Conservation (phyloP, 2,888 invertebrate genomes). For the Hirtodrosophila histrioides region DNA sequence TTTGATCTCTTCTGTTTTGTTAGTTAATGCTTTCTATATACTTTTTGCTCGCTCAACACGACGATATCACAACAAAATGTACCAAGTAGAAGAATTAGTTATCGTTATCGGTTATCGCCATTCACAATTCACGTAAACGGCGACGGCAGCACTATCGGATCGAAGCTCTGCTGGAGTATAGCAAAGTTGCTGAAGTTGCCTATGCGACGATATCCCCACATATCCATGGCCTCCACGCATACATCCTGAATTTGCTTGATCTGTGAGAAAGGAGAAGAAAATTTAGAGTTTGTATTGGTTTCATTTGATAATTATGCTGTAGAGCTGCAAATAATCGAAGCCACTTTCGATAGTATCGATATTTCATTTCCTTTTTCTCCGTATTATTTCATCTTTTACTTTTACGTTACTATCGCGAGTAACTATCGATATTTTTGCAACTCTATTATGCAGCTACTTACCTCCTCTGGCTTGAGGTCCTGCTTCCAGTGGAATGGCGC, state of each 20-base stretch:
- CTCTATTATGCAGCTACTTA: slow-evolving; percentile 73
- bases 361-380: too few relatives aligned
- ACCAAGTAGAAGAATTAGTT: slow-evolving; percentile 79
- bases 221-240: slow-evolving; percentile 91
- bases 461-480: slow-evolving; percentile 89
- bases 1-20: slow-evolving; percentile 3
- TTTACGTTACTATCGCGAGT: too few relatives aligned
- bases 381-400: too few relatives aligned
- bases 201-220: slow-evolving; percentile 92
- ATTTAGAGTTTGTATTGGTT: too few relatives aligned
- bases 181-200: slow-evolving; percentile 86
- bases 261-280: slow-evolving; percentile 43
- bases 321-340: too few relatives aligned
- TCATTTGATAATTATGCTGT: too few relatives aligned
- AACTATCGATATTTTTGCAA: neutral
- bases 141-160: slow-evolving; percentile 85
- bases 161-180: slow-evolving; percentile 85
- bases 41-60: slow-evolving; percentile 79
- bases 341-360: too few relatives aligned
- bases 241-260: slow-evolving; percentile 86
- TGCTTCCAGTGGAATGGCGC: slow-evolving; percentile 94
- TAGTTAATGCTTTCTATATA: slow-evolving; percentile 30
- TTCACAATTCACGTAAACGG: slow-evolving; percentile 83
- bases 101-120: slow-evolving; percentile 59
- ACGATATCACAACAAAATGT: slow-evolving; percentile 79